Base-by-base conservation (phyloP, 92 coral and sea anemone species). In the Montipora capitata region DNA sequence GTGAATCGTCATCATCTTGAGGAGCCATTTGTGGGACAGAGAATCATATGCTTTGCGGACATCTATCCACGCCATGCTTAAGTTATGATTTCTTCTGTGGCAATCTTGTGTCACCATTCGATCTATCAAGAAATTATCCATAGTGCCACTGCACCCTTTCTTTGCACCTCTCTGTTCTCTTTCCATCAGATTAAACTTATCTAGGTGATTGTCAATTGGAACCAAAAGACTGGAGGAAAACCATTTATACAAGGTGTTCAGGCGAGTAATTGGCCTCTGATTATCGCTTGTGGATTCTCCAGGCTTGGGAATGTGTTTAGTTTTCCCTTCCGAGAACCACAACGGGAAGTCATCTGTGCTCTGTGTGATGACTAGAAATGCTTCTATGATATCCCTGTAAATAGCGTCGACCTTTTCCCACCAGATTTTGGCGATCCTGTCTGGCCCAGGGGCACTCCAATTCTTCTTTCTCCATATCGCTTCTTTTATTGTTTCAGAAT, bases 171-270 rank as follows among this genome's bases (percentile, higher is more conserved):
- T 89, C 79, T 92, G 95, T 18, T 75, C 93, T 40, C 38, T 64
- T 65, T 89, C 40, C 90, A 92, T 88, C 44, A 82, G 75, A 7
- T 65, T 81, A 68, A 81, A 70, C 14, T 78, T 27, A 38, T 77
- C 57, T 45, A 85, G 76, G 42, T 90, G 87, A 13, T 85, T 43
- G 82, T 90, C 68, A 65, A 69, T 92, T 35, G 87, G 93, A 27
- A 39, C 43, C 45, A 77, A 48, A 39, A 80, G 57, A 59, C 93
- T 89, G 18, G 88, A 78, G 0, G 95, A 79, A 63, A 77, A 84
- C 90, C 91, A 92, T 44, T 92, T 92, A 68, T 92, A 92, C 61
- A 71, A 18, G 72, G 77, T 92, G 27, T 89, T 92, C 58, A 92
- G 72, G 42, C 87, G 84, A 11, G 93, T 89, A 61, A 92, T 92